phyloP scores from a whole-genome alignment of 1,140 invertebrate genomes.

The Melitaea cinxia region DNA sequence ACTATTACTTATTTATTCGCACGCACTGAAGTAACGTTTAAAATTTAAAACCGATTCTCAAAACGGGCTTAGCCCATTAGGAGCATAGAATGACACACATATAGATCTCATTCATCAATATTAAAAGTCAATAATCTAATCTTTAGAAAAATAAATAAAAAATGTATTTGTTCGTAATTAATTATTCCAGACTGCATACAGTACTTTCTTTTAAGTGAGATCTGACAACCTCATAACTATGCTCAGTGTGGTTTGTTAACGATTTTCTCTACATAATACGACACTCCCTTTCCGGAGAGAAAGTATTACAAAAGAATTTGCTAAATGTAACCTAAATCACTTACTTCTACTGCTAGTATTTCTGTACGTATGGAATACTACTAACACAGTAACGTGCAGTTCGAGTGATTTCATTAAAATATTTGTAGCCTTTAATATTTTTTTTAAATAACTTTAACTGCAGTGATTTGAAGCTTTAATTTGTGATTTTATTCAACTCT shows the following conservation, averaged over 20 bases:
- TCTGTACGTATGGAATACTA: not conserved
- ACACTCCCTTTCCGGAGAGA: slow-evolving; percentile 26
- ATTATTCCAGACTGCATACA: slow-evolving; percentile 27
- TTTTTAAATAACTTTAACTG: too few species aligned
- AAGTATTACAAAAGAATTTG: slow-evolving; percentile 17
- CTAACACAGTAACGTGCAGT: too few species aligned
- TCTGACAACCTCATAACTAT: slow-evolving; percentile 33
- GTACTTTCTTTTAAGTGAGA: slow-evolving; percentile 31
- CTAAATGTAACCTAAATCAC: not conserved
- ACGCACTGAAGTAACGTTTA: slow-evolving; percentile 44
- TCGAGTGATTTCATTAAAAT: too few species aligned
- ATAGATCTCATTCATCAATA: too few species aligned
- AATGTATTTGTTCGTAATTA: slow-evolving; percentile 8
- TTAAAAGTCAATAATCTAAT: not conserved
- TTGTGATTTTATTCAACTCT: too few species aligned
- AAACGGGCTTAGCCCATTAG: too few species aligned
- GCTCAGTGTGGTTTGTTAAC: slow-evolving; percentile 28
- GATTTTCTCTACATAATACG: slow-evolving; percentile 20
- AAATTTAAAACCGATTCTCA: too few species aligned
- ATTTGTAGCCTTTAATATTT: too few species aligned
- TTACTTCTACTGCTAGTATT: not conserved
- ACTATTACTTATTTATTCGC: slow-evolving; percentile 59
- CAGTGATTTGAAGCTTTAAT: too few species aligned
- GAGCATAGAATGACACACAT: too few species aligned
- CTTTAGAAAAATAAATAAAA: not conserved